Evolutionary conservation across 2,797 vertebrate genomes (phyloP).

Genomic region (Bryconaethiops microstoma): DNA sequence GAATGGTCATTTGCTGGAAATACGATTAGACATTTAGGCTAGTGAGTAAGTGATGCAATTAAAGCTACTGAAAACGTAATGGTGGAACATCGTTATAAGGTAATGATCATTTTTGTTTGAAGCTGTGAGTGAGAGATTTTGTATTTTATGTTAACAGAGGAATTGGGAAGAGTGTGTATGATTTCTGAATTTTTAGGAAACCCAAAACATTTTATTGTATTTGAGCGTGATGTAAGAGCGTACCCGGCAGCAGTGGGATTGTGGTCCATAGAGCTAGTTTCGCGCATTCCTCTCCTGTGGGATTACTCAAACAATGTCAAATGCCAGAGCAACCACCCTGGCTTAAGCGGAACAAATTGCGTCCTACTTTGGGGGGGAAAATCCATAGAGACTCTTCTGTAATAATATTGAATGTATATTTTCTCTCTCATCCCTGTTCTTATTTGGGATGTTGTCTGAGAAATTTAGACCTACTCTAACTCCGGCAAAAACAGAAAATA

Average conservation of each 20-base stretch:
- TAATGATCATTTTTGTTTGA: background rate
- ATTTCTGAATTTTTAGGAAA: background rate
- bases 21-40: no score
- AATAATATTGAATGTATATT: background rate
- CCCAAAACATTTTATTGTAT: background rate
- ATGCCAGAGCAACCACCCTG: slow-evolving; percentile 65
- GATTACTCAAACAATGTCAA: slow-evolving; percentile 67
- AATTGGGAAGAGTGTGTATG: background rate
- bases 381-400: slow-evolving; percentile 52
- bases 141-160: background rate
- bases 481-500: no score
- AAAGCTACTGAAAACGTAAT: no score
- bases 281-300: slow-evolving; percentile 56
- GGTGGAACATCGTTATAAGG: no score
- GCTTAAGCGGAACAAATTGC: slow-evolving; percentile 72
- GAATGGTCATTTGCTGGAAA: background rate
- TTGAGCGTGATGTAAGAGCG: background rate
- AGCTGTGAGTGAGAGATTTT: background rate
- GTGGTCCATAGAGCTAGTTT: background rate
- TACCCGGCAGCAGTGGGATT: background rate
- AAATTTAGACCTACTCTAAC: background rate
- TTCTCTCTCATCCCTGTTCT: background rate
- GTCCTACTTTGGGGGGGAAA: slow-evolving; percentile 57
- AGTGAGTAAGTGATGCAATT: background rate
- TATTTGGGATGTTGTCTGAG: background rate